Percentiles rank a stretch among this genome's conserved stretches.
Conservation (phyloP, 2,888 invertebrate species). For the Seira musarum region DNA sequence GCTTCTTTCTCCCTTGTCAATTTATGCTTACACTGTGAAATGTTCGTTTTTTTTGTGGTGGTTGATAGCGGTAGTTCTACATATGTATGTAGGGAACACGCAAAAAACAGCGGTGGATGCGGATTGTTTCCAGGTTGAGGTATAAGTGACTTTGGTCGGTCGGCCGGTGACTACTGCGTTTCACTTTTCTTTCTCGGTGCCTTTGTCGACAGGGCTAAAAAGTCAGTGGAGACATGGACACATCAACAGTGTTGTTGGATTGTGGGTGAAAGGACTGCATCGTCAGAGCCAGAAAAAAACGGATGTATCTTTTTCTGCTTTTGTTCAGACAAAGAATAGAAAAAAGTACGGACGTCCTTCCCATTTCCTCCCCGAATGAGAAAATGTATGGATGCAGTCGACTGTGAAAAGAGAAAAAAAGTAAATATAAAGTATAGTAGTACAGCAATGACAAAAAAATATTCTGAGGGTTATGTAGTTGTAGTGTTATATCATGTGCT, state of each 20-base stretch:
- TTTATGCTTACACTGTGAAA: conserved; percentile 24
- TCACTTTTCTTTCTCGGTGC: neutral
- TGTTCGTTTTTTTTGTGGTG: neutral
- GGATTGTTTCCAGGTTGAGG: neutral
- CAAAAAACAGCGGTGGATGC: neutral
- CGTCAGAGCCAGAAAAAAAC: conserved; percentile 2
- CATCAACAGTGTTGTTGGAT: neutral
- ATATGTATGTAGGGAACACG: conserved; percentile 13
- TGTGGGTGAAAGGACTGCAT: conserved; percentile 13
- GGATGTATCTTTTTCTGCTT: conserved; percentile 7
- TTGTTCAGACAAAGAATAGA: neutral
- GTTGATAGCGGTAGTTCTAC: too few species aligned
- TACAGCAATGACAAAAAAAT: neutral
- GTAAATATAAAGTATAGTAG: neutral
- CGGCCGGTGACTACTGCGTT: neutral
- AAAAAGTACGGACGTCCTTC: conserved; percentile 3
- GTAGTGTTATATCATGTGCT: too few species aligned
- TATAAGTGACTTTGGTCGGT: neutral
- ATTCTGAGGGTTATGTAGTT: too few species aligned
- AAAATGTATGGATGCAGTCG: conserved; percentile 28
- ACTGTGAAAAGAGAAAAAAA: conserved; percentile 47
- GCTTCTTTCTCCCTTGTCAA: conserved; percentile 21
- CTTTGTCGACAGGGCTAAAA: conserved; percentile 4
- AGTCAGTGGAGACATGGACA: neutral
- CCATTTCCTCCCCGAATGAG: neutral